These are phyloP conservation scores for Nebria brevicollis DNA, from an alignment of 2,888 invertebrate species.

Conservation along the genomic window DNA sequence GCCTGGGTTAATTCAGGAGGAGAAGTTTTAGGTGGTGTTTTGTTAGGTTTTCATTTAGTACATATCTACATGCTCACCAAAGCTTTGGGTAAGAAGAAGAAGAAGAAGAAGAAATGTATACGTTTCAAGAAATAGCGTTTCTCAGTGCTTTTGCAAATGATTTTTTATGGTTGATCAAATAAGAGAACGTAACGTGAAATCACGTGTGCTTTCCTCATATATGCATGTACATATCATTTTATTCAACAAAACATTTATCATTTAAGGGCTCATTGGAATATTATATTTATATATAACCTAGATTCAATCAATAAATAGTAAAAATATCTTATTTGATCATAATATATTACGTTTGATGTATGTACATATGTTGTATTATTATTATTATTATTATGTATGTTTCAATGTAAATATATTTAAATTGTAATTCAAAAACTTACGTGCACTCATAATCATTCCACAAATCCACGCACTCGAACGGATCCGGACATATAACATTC, in stretches of 20 bases:
- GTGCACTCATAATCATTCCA: conserved; percentile 99
- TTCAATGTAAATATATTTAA: not conserved
- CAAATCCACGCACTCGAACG: conserved; percentile 93
- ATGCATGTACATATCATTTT: too few species aligned
- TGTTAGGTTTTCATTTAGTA: not conserved
- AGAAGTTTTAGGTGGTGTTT: not conserved
- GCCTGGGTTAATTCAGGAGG: not conserved
- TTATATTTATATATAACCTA: conserved; percentile 10
- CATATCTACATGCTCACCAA: not conserved
- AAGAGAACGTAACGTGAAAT: not conserved
- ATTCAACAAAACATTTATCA: too few species aligned
- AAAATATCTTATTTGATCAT: conserved; percentile 18
- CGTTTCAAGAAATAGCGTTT: conserved; percentile 46
- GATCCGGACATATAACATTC: conserved; percentile 92
- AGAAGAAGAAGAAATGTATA: not conserved
- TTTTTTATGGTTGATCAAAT: conserved; percentile 13
- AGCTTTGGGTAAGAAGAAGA: not conserved
- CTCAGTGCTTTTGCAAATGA: conserved; percentile 59
- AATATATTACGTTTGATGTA: conserved; percentile 27
- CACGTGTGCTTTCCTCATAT: too few species aligned
- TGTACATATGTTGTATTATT: not conserved
- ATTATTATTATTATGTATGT: not conserved
- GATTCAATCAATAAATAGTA: not conserved
- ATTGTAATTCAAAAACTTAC: conserved; percentile 71
- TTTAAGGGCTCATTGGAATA: not conserved